phyloP scores from a whole-genome alignment of 35 echinoderm and acorn worm species.

The Heliocidaris tuberculata region DNA sequence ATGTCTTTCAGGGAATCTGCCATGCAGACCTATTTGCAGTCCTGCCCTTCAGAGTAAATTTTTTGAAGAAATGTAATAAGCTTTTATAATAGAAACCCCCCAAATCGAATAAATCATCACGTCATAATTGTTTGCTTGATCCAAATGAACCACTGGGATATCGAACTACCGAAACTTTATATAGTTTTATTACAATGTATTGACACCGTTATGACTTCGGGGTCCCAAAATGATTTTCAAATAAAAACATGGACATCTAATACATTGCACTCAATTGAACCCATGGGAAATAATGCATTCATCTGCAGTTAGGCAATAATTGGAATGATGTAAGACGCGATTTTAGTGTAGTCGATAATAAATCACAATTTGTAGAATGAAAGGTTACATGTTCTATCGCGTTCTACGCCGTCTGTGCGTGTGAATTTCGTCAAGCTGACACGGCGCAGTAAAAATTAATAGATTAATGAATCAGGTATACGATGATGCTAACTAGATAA shows the following conservation, averaged over 20 bases:
- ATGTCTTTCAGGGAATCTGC: too few species aligned
- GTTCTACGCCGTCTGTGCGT: neutral
- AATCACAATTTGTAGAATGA: neutral
- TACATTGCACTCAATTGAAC: neutral
- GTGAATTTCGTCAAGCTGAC: neutral
- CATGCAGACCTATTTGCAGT: too few species aligned
- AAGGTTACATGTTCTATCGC: neutral
- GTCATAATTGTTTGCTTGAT: too few species aligned
- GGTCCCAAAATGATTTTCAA: neutral
- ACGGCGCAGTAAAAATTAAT: conserved; percentile 4
- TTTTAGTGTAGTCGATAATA: neutral
- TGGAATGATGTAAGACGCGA: neutral
- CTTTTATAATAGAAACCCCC: too few species aligned
- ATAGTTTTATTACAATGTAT: too few species aligned
- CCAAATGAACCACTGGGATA: neutral
- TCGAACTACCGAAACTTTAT: neutral
- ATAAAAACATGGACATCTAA: neutral
- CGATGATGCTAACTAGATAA: conserved; percentile 3
- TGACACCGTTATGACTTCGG: neutral
- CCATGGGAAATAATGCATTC: neutral
- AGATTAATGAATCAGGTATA: neutral
- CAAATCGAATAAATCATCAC: too few species aligned
- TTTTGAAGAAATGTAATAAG: too few species aligned
- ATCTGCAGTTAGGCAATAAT: neutral
- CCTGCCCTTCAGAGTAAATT: too few species aligned